Percentiles rank a stretch among this genome's conserved stretches.
phyloP scores from a whole-genome alignment of 2,888 invertebrate species.

The Xylota segnis region DNA sequence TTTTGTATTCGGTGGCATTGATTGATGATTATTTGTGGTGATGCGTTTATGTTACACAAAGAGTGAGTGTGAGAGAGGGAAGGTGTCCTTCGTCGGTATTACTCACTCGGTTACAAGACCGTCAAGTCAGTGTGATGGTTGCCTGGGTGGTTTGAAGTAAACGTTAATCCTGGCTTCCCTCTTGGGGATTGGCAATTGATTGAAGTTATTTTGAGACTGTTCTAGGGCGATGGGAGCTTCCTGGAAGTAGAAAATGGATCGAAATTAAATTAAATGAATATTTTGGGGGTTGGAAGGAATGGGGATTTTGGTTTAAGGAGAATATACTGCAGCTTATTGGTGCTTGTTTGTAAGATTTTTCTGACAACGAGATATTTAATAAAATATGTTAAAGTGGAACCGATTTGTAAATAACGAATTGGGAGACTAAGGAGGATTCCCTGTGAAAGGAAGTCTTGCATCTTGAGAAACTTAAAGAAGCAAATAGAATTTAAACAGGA shows the following conservation, averaged over 20 bases:
- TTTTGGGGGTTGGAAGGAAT: not conserved
- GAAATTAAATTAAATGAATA: constrained; percentile 25
- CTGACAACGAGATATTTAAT: too few species aligned
- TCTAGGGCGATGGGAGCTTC: constrained; percentile 25
- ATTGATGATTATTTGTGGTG: constrained; percentile 73
- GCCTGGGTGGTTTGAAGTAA: constrained; percentile 42
- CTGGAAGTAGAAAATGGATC: constrained; percentile 37
- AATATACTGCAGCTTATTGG: too few species aligned
- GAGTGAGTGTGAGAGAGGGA: constrained; percentile 17
- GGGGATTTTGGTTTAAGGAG: not conserved
- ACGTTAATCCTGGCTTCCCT: constrained; percentile 52
- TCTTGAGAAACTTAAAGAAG: too few species aligned
- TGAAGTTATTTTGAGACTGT: constrained; percentile 53
- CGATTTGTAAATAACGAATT: too few species aligned
- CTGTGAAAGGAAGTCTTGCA: too few species aligned
- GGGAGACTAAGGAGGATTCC: too few species aligned
- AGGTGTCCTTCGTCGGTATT: constrained; percentile 32
- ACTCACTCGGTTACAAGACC: constrained; percentile 49
- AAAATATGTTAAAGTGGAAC: too few species aligned
- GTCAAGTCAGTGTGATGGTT: constrained; percentile 49
- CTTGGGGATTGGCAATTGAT: constrained; percentile 65
- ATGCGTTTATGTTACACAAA: constrained; percentile 57
- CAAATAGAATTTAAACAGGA: too few species aligned
- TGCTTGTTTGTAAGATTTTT: too few species aligned
- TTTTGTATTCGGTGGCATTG: constrained; percentile 77